A percentile compares a stretch with the other conserved stretches of the same genome.
phyloP scores from a whole-genome alignment of 1,140 invertebrate species.

The Druon quercuslanigerum region DNA sequence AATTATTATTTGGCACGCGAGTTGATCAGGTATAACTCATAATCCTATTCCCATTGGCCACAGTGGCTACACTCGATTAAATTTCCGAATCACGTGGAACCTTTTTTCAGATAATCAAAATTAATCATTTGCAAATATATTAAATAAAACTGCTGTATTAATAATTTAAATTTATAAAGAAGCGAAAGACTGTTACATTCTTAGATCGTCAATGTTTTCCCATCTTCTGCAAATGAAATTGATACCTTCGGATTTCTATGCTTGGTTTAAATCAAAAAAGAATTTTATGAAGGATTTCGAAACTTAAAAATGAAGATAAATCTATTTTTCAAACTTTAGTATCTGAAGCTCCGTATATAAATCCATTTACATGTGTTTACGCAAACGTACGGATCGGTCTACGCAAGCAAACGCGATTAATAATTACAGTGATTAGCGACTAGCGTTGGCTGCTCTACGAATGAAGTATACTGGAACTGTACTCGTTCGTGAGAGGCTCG shows the following conservation, averaged over 20 bases:
- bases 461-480: slow-evolving; percentile 29
- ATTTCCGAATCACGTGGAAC: slow-evolving; percentile 27
- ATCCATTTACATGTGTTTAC: not conserved
- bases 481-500: slow-evolving; percentile 20
- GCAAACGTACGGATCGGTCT: not conserved
- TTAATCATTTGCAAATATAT: not conserved
- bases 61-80: not conserved
- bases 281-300: not conserved
- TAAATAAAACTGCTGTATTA: not conserved
- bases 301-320: not conserved
- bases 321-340: not conserved
- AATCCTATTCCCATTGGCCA: slow-evolving; percentile 6
- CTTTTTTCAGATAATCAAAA: slow-evolving; percentile 2
- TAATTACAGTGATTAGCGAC: slow-evolving; percentile 32
- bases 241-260: no score
- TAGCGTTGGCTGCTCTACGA: slow-evolving; percentile 20
- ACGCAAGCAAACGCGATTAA: slow-evolving; percentile 34
- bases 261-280: no score
- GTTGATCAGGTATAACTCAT: slow-evolving; percentile 9
- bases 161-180: no score
- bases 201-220: no score
- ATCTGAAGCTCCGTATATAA: not conserved
- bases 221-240: no score
- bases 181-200: no score
- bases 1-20: slow-evolving; percentile 22